Conservation (phyloP, 2,797 vertebrate genomes). For the Thaleichthys pacificus region DNA sequence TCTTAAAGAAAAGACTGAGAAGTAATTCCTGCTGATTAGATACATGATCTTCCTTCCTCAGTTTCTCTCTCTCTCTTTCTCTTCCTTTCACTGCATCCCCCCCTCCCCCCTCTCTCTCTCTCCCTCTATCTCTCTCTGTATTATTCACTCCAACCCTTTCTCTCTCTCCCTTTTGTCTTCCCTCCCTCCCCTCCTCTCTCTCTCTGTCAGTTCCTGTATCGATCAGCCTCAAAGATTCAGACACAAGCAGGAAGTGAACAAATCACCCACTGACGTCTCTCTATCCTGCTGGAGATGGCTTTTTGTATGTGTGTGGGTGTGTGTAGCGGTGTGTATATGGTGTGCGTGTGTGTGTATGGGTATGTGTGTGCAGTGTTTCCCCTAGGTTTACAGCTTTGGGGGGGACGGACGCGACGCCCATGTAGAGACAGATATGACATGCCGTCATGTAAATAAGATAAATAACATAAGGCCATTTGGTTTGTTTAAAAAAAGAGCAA, state of each 20-base stretch:
- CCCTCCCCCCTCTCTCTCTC: background rate
- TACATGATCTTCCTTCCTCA: background rate
- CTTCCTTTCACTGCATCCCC: background rate
- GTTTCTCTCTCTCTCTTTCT: background rate
- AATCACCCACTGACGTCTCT: constrained; percentile 40
- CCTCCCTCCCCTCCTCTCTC: background rate
- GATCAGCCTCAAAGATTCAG: constrained; percentile 53
- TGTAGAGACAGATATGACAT: too few species aligned
- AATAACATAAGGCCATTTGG: too few species aligned
- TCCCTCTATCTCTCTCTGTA: background rate
- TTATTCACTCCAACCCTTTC: background rate
- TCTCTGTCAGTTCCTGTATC: constrained; percentile 38
- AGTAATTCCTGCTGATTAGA: background rate
- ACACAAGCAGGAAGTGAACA: constrained; percentile 61
- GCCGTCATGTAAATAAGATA: too few species aligned
- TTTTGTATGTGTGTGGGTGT: background rate
- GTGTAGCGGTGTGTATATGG: constrained; percentile 4
- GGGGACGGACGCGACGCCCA: too few species aligned
- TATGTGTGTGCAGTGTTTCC: too few species aligned
- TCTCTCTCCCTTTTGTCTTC: background rate
- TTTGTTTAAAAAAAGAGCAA: too few species aligned
- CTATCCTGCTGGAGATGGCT: background rate
- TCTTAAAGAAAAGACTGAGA: background rate
- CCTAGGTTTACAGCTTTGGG: too few species aligned
- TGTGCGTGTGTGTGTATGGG: constrained; percentile 10